A percentile compares a stretch with the other conserved stretches of the same genome.
Conservation (phyloP, 2,113 vertebrate species). For the Rissa tridactyla region DNA sequence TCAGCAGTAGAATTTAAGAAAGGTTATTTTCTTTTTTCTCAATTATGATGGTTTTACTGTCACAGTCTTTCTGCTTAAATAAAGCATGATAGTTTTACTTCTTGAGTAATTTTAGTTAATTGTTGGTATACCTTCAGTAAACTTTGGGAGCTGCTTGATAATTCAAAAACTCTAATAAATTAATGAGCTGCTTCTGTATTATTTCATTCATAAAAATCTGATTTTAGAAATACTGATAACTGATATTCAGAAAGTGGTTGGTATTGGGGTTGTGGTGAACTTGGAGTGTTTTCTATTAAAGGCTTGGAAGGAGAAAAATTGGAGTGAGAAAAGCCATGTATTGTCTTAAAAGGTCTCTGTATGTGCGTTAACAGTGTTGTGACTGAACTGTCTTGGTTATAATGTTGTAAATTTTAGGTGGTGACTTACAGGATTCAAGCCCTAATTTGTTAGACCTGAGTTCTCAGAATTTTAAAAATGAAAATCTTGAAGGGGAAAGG, state of each 20-base stretch:
- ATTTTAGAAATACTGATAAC: neutral
- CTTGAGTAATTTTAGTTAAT: neutral
- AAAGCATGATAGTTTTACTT: neutral
- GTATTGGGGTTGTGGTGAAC: neutral
- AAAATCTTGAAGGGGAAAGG: neutral
- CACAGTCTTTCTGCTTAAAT: neutral
- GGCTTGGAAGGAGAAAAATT: neutral
- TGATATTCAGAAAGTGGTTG: neutral
- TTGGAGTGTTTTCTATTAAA: neutral
- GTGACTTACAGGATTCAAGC: neutral
- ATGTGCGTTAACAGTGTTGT: neutral
- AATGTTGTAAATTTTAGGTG: neutral
- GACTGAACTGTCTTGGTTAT: neutral
- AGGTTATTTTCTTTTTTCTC: neutral
- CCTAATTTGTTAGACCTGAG: neutral
- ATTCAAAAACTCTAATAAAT: neutral
- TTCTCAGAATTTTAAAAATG: conserved; percentile 11
- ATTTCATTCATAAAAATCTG: neutral
- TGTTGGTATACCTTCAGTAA: neutral
- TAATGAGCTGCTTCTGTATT: neutral
- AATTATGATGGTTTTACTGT: neutral
- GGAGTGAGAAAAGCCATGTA: neutral
- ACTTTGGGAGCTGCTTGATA: neutral
- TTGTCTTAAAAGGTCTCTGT: neutral
- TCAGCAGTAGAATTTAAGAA: neutral